phyloP scores from a whole-genome alignment of 2,888 invertebrate species.

The Leptinotarsa peninsularis region DNA sequence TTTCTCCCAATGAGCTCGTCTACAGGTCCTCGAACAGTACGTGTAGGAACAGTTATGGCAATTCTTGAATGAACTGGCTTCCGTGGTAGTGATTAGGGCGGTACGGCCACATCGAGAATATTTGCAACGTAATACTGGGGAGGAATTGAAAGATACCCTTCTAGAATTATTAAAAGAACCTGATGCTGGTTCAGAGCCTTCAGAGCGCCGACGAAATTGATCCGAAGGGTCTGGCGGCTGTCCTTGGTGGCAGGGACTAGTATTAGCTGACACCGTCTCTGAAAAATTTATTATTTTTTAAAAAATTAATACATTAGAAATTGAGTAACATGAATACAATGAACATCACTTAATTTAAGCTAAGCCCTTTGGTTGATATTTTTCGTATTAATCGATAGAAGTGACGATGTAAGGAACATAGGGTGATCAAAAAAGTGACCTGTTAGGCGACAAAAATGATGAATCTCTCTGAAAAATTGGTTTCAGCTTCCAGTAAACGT shows the following conservation, averaged over 20 bases:
- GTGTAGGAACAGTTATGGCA: constrained; percentile 96
- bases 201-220: constrained; percentile 72
- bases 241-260: constrained; percentile 61
- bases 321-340: background rate
- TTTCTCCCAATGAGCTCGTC: constrained; percentile 92
- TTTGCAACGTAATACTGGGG: constrained; percentile 73
- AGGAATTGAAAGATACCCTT: constrained; percentile 73
- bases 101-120: constrained; percentile 82
- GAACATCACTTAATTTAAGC: background rate
- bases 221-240: constrained; percentile 53
- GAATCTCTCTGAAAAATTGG: no score
- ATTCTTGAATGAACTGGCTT: constrained; percentile 86
- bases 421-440: no score
- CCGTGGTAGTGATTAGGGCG: constrained; percentile 78
- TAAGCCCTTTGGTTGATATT: no score
- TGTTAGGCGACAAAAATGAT: no score
- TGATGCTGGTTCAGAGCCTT: constrained; percentile 71
- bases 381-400: no score
- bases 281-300: constrained; percentile 42
- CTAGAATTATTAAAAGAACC: constrained; percentile 65
- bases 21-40: constrained; percentile 93
- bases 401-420: no score
- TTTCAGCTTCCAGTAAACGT: no score
- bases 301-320: background rate
- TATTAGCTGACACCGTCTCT: constrained; percentile 68